Base-by-base conservation (phyloP, 2,888 invertebrate genomes). In the Melanchra persicariae region DNA sequence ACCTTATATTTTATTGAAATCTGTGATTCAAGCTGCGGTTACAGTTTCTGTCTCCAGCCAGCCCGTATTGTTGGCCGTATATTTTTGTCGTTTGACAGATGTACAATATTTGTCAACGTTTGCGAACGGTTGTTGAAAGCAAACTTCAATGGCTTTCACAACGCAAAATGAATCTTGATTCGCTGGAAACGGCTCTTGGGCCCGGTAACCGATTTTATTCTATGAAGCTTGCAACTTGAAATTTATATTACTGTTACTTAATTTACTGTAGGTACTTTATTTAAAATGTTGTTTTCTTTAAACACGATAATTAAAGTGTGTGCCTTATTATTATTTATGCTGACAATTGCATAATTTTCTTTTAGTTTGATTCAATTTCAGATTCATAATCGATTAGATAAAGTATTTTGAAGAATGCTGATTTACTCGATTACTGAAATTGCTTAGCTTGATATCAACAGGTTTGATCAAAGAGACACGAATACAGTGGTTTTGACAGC, bases 21-120 rank as follows among this genome's bases (percentile, higher is more conserved):
- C 71, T 65, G 49, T 17, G 62, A 71, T 82, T 73, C 70, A 71
- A 73, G 74, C 73, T 67, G 69, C 43, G 60, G 61, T 64, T 49
- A 60, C 65, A 30, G 67, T 61, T 76, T 82, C 81, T 72, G 73
- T 74, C 59, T 71, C 68, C 57, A 66, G 80, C 75, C 83, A 83
- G 79, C 82, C 67, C 73, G 78, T 74, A 83, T 84, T 80, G 84
- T 77, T 69, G 57, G 37, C 58, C 63, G 58, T 73, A 59, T 79
- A 88, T 90, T 90, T 89, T 88, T 88, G 85, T 82, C 88, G 85
- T 91, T 92, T 93, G 93, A 93, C 91, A 92, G 90, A 93, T 92
- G 91, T 87, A 88, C 87, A 89, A 88, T 91, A 93, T 93, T 93
- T 92, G 91, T 93, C 93, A 93, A 88, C 86, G 90, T 89, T 90